A percentile compares a stretch with the other conserved stretches of the same genome.
phyloP scores from a whole-genome alignment of 2,113 vertebrate genomes.

The Natator depressus region DNA sequence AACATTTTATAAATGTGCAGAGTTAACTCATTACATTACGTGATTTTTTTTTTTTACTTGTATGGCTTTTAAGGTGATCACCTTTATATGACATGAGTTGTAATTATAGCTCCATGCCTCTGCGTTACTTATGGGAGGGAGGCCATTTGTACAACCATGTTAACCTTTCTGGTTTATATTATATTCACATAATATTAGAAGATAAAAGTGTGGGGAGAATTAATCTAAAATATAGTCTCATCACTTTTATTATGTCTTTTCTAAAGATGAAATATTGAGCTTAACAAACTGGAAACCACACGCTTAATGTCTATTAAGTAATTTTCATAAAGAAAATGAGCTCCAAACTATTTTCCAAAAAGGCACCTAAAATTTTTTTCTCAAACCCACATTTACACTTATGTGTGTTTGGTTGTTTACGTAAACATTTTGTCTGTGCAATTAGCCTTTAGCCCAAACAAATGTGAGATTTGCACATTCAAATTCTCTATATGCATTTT shows the following conservation, averaged over 20 bases:
- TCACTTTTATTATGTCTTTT: slow-evolving; percentile 19
- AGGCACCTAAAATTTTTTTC: neutral
- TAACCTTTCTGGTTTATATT: neutral
- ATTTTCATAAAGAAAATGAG: neutral
- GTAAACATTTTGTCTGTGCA: neutral
- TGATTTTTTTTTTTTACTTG: neutral
- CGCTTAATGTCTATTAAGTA: neutral
- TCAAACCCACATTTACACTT: neutral
- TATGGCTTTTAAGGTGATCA: neutral
- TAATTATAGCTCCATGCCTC: neutral
- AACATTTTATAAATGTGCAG: neutral
- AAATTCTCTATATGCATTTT: neutral
- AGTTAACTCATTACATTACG: neutral
- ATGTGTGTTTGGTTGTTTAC: neutral
- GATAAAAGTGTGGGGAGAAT: slow-evolving; percentile 3
- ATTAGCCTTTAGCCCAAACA: neutral
- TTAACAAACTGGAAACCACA: neutral
- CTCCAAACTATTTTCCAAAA: neutral
- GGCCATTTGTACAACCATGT: neutral
- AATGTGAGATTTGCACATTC: neutral
- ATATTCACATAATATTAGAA: neutral
- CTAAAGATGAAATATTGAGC: slow-evolving; percentile 15
- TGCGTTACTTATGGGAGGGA: neutral
- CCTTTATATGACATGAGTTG: neutral
- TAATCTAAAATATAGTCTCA: neutral